These are phyloP conservation scores for Lepidochitona cinerea DNA, from an alignment of 2,888 invertebrate genomes.

Conservation along the genomic window DNA sequence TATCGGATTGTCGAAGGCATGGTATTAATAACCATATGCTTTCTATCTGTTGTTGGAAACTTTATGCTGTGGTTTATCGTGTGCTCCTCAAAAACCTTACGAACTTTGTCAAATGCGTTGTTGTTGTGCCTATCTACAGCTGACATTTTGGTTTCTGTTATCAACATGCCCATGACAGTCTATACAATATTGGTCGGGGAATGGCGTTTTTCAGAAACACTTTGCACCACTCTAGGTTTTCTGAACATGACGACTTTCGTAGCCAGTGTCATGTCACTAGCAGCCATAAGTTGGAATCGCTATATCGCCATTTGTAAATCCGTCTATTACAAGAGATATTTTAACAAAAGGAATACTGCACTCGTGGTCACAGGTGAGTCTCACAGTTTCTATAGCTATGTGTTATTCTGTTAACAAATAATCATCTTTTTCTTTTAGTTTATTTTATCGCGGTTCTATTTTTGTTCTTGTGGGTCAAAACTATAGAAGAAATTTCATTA, in stretches of 20 bases:
- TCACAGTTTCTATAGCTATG: too few relatives aligned
- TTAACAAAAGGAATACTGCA: slow-evolving; percentile 45
- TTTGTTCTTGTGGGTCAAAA: too few relatives aligned
- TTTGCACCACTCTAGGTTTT: slow-evolving; percentile 52
- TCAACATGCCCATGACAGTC: slow-evolving; percentile 59
- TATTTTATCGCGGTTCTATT: too few relatives aligned
- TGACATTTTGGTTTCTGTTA: slow-evolving; percentile 55
- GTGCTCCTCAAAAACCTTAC: slow-evolving; percentile 31
- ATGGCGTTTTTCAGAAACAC: slow-evolving; percentile 40
- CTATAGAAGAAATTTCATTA: too few relatives aligned
- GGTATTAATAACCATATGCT: slow-evolving; percentile 34
- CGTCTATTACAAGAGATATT: slow-evolving; percentile 42
- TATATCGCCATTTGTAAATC: slow-evolving; percentile 60
- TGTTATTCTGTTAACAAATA: too few relatives aligned
- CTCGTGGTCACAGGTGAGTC: slow-evolving; percentile 51
- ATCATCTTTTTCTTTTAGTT: too few relatives aligned
- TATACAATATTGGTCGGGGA: slow-evolving; percentile 38
- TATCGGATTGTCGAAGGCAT: slow-evolving; percentile 28
- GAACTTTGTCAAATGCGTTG: slow-evolving; percentile 46
- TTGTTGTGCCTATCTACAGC: slow-evolving; percentile 52
- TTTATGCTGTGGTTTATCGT: slow-evolving; percentile 52
- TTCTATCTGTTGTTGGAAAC: slow-evolving; percentile 45
- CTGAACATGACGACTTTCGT: slow-evolving; percentile 62
- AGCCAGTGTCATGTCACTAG: slow-evolving; percentile 63
- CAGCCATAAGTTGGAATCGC: slow-evolving; percentile 63